These are phyloP conservation scores for Oncorhynchus clarkii DNA, from an alignment of 2,113 vertebrate genomes.

Conservation along the genomic window DNA sequence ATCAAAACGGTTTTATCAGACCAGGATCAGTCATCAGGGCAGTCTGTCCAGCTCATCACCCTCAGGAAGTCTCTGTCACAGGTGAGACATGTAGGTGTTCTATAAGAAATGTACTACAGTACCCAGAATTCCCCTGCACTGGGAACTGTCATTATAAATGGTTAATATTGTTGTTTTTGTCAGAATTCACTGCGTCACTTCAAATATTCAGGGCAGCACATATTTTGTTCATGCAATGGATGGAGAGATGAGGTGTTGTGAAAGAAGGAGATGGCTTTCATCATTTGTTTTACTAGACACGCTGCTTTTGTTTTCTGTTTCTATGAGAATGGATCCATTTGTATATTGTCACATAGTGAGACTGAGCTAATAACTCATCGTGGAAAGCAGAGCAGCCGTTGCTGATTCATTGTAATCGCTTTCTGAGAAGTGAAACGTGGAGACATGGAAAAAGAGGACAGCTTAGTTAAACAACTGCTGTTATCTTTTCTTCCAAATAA, in stretches of 20 bases:
- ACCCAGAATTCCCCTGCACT: conserved; percentile 18
- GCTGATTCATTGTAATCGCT: conserved; percentile 13
- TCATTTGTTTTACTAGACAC: background rate
- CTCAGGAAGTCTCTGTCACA: conserved; percentile 96
- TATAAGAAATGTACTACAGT: background rate
- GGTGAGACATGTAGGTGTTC: conserved; percentile 70
- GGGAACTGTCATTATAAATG: background rate
- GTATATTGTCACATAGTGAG: background rate
- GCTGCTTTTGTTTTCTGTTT: background rate
- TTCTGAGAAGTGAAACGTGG: conserved; percentile 16
- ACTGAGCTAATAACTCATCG: background rate
- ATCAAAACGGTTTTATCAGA: conserved; percentile 94
- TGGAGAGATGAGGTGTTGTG: background rate
- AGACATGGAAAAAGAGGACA: conserved; percentile 21
- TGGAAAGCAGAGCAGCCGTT: conserved; percentile 16
- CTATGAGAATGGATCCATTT: background rate
- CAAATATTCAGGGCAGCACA: background rate
- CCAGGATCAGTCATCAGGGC: conserved; percentile 86
- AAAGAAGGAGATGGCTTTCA: background rate
- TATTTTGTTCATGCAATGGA: background rate
- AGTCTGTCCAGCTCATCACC: conserved; percentile 83
- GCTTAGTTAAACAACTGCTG: conserved; percentile 27
- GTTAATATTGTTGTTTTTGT: background rate
- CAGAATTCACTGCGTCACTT: background rate
- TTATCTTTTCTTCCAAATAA: conserved; percentile 46